These are phyloP conservation scores for Aurelia sp. DNA, from an alignment of 30 jellyfish, hydroid and myxozoan genomes.

Conservation along the genomic window DNA sequence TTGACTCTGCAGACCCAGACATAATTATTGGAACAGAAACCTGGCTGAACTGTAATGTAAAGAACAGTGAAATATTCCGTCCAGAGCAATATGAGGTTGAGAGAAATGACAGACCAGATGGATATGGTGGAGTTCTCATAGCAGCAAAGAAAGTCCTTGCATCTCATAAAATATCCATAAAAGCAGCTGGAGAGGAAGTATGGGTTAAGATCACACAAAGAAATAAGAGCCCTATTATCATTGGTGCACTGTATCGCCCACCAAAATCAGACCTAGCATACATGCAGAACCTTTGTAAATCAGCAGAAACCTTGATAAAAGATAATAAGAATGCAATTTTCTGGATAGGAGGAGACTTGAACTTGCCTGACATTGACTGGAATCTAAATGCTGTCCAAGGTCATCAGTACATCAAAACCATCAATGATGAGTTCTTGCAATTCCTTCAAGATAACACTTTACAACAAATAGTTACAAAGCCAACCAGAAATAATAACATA, in stretches of 20 bases:
- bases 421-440: too few relatives aligned
- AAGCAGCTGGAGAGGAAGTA: constrained; percentile 8
- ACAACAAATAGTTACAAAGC: too few relatives aligned
- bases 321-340: too few relatives aligned
- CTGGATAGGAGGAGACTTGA: too few relatives aligned
- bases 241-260: constrained; percentile 25
- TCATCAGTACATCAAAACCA: too few relatives aligned
- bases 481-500: too few relatives aligned
- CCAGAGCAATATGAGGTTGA: neutral
- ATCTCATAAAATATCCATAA: neutral
- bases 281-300: neutral
- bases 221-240: constrained; percentile 1
- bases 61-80: constrained; percentile 5
- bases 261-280: constrained; percentile 29
- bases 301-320: too few relatives aligned
- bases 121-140: constrained; percentile 26
- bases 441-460: too few relatives aligned
- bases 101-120: constrained; percentile 26
- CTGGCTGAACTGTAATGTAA: neutral
- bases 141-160: constrained; percentile 20
- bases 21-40: neutral
- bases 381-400: too few relatives aligned
- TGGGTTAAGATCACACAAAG: constrained; percentile 12
- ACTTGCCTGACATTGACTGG: too few relatives aligned
- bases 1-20: constrained; percentile 28